Conservation (phyloP, 2,797 vertebrate species). For the Gobionotothen gibberifrons region DNA sequence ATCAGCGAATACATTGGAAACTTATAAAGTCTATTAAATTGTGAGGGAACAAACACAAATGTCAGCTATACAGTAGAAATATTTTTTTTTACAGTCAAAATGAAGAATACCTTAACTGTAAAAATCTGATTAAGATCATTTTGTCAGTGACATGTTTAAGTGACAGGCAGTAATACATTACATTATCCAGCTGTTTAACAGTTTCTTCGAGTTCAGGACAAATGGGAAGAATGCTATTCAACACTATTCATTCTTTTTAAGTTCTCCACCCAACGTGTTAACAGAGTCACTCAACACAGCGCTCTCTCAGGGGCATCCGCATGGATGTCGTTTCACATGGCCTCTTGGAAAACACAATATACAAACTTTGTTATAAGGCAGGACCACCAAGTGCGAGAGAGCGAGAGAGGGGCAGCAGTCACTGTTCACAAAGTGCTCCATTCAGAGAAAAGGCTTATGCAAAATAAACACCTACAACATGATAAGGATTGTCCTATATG, state of each 20-base stretch:
- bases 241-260: not conserved
- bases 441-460: conserved; percentile 66
- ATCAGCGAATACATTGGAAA: not conserved
- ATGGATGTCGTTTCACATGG: conserved; percentile 70
- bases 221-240: not conserved
- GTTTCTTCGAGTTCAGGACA: not conserved
- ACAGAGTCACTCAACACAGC: conserved; percentile 57
- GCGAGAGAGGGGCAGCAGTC: conserved; percentile 7
- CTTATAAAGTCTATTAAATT: not conserved
- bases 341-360: conserved; percentile 77
- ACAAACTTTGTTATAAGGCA: conserved; percentile 61
- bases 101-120: not conserved
- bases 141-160: not conserved
- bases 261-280: conserved; percentile 32
- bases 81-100: not conserved
- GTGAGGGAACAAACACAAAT: too few relatives aligned
- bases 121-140: not conserved
- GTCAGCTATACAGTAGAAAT: too few relatives aligned
- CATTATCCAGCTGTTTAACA: not conserved
- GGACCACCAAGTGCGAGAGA: conserved; percentile 66
- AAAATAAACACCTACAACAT: conserved; percentile 78
- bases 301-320: conserved; percentile 45
- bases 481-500: conserved; percentile 61
- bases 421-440: conserved; percentile 68
- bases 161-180: not conserved